phyloP scores from a whole-genome alignment of 2,888 invertebrate species.

The Epistrophe grossulariae region DNA sequence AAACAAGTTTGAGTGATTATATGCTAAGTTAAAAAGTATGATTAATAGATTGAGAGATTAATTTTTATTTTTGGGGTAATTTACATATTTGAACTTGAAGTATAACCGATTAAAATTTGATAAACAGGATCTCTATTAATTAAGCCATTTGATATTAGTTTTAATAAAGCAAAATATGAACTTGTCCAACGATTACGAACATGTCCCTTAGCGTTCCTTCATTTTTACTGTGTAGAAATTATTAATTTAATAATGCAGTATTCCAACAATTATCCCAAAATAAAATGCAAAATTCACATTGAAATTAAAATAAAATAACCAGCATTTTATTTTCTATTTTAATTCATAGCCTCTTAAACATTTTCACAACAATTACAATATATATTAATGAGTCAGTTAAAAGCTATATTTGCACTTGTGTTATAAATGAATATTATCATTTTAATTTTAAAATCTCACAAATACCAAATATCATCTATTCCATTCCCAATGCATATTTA shows the following conservation, averaged over 20 bases:
- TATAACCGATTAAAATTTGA: no score
- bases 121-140: no score
- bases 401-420: neutral
- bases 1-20: no score
- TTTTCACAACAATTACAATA: constrained; percentile 11
- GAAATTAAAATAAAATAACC: constrained; percentile 1
- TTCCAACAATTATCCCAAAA: neutral
- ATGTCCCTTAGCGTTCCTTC: no score
- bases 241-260: neutral
- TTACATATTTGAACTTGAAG: no score
- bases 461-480: neutral
- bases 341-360: neutral
- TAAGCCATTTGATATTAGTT: no score
- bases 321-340: constrained; percentile 18
- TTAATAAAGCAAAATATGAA: no score
- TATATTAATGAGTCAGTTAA: neutral
- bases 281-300: neutral
- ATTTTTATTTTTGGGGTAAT: no score
- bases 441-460: neutral
- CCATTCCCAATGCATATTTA: constrained; percentile 81
- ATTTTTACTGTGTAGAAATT: no score
- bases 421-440: neutral
- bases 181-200: no score
- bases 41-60: no score
- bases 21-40: no score